Percentiles rank a stretch among this genome's conserved stretches.
Evolutionary conservation across 2,888 invertebrate species (phyloP).

Genomic region (Agrilus mali): DNA sequence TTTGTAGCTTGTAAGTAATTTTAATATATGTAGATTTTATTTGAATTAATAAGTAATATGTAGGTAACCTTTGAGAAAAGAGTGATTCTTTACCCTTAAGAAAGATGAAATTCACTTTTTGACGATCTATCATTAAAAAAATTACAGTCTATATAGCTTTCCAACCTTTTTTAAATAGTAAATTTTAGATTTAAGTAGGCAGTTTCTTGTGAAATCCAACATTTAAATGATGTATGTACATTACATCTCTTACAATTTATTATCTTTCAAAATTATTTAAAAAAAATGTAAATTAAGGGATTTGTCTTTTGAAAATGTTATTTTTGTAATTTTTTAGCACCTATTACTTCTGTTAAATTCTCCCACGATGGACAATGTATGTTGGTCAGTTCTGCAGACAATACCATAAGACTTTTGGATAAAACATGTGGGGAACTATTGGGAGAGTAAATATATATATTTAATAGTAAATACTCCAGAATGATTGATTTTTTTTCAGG

Average conservation of each 20-base stretch:
- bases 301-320: conserved; percentile 1
- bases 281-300: background rate
- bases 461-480: background rate
- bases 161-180: no score
- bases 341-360: conserved; percentile 71
- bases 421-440: conserved; percentile 70
- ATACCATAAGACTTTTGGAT: conserved; percentile 73
- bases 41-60: background rate
- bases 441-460: conserved; percentile 40
- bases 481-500: conserved; percentile 28
- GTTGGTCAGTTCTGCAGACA: conserved; percentile 74
- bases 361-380: conserved; percentile 91
- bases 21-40: background rate
- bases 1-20: conserved; percentile 56
- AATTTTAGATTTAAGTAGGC: no score
- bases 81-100: no score
- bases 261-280: background rate
- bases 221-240: no score
- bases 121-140: no score
- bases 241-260: no score
- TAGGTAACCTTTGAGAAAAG: no score
- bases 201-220: no score
- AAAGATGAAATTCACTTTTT: no score
- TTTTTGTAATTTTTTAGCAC: conserved; percentile 33
- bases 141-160: no score